Conservation (phyloP, 2,113 vertebrate genomes). For the Lethenteron camtschaticum region DNA sequence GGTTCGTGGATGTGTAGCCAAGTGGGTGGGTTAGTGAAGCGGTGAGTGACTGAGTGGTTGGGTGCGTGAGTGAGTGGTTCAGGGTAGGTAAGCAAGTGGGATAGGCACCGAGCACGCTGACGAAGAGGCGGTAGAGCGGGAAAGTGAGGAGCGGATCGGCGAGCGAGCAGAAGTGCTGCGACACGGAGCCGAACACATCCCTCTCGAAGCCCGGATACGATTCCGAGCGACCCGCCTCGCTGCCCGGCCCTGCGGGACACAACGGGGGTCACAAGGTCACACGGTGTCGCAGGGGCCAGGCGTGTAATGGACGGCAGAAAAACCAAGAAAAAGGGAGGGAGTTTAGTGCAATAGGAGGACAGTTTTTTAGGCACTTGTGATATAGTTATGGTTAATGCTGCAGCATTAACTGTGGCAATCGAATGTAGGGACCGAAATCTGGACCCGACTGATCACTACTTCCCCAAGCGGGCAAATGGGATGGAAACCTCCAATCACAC, state of each 20-base stretch:
- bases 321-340: neutral
- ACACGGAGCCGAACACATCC: constrained; percentile 4
- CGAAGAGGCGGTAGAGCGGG: neutral
- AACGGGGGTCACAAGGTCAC: neutral
- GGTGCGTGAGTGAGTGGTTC: no score
- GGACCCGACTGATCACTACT: no score
- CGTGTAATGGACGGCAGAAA: neutral
- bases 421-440: no score
- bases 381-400: neutral
- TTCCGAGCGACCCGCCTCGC: neutral
- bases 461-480: no score
- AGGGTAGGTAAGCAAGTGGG: no score
- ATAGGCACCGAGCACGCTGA: neutral
- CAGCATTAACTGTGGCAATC: no score
- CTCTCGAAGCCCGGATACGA: constrained; percentile 1
- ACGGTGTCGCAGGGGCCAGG: neutral
- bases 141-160: constrained; percentile 3
- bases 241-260: neutral
- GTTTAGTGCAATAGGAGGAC: neutral
- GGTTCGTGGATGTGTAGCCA: no score
- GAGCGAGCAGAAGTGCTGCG: neutral
- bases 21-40: no score
- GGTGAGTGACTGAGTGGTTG: no score
- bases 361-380: neutral
- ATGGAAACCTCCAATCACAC: no score